Evolutionary conservation across 2,888 invertebrate species (phyloP).

Genomic region (Frankliniella fusca): DNA sequence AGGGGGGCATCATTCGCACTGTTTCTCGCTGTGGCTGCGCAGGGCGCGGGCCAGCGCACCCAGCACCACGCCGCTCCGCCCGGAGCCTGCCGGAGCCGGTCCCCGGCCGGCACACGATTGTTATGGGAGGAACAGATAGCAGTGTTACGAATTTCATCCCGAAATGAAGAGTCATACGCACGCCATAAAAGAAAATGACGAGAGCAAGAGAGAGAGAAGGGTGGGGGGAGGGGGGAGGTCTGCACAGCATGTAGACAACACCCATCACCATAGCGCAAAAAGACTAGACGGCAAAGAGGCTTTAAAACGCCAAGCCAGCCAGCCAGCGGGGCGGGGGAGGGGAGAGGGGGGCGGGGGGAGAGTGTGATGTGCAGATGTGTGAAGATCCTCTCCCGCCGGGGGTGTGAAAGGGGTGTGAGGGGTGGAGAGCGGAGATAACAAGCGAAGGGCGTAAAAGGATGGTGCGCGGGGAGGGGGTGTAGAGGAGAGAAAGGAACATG

Average conservation of each 20-base stretch:
- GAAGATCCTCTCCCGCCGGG: background rate
- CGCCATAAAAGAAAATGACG: slow-evolving; percentile 24
- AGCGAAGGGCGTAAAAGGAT: background rate
- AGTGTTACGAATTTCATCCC: slow-evolving; percentile 22
- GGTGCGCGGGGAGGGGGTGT: background rate
- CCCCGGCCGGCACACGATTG: background rate
- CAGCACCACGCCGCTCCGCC: no score
- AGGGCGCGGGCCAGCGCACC: no score
- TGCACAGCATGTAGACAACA: slow-evolving; percentile 22
- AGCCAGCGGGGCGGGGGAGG: background rate
- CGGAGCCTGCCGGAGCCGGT: background rate
- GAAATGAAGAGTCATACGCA: slow-evolving; percentile 24
- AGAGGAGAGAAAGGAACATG: background rate
- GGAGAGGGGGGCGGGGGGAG: background rate
- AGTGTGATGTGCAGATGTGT: background rate
- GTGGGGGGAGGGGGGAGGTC: background rate
- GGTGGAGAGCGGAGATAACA: background rate
- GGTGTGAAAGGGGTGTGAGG: background rate
- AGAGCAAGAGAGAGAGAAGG: background rate
- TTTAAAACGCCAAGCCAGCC: background rate
- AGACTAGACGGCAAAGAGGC: slow-evolving; percentile 18
- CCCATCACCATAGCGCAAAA: slow-evolving; percentile 18
- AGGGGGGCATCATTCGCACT: no score
- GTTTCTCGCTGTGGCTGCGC: no score
- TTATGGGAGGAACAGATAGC: slow-evolving; percentile 14